These are phyloP conservation scores for Tuberolachnus salignus DNA, from an alignment of 2,888 invertebrate species.

Conservation along the genomic window DNA sequence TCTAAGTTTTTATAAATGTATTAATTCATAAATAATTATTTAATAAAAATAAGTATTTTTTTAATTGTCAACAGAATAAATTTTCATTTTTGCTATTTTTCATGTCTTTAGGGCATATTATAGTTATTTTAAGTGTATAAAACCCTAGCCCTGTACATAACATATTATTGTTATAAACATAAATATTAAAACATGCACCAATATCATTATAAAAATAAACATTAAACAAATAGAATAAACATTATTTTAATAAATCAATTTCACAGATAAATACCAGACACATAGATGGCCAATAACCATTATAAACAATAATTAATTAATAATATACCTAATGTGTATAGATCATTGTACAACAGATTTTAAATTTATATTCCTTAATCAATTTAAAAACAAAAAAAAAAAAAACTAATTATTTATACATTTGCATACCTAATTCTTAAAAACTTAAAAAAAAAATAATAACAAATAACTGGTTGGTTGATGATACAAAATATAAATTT, in stretches of 20 bases:
- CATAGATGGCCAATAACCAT: slow-evolving; percentile 42
- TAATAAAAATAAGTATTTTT: no score
- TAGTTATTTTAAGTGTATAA: no score
- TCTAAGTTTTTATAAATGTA: no score
- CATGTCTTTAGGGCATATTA: no score
- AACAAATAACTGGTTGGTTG: slow-evolving; percentile 21
- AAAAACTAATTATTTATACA: slow-evolving; percentile 23
- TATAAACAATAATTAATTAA: slow-evolving; percentile 30
- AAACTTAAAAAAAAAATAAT: slow-evolving; percentile 27
- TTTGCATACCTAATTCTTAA: slow-evolving; percentile 23
- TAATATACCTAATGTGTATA: slow-evolving; percentile 9
- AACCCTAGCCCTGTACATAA: no score
- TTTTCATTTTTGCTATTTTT: no score
- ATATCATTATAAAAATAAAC: slow-evolving; percentile 11
- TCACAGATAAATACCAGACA: slow-evolving; percentile 49
- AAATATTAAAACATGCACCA: not conserved
- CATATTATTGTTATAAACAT: no score
- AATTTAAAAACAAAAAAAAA: slow-evolving; percentile 3
- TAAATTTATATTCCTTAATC: slow-evolving; percentile 7
- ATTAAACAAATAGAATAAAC: slow-evolving; percentile 34
- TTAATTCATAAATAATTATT: no score
- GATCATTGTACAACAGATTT: slow-evolving; percentile 30
- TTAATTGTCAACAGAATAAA: no score
- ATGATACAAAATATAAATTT: slow-evolving; percentile 40
- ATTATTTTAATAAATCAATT: slow-evolving; percentile 52